phyloP scores from a whole-genome alignment of 2,888 invertebrate genomes.

The Caradrina clavipalpis region DNA sequence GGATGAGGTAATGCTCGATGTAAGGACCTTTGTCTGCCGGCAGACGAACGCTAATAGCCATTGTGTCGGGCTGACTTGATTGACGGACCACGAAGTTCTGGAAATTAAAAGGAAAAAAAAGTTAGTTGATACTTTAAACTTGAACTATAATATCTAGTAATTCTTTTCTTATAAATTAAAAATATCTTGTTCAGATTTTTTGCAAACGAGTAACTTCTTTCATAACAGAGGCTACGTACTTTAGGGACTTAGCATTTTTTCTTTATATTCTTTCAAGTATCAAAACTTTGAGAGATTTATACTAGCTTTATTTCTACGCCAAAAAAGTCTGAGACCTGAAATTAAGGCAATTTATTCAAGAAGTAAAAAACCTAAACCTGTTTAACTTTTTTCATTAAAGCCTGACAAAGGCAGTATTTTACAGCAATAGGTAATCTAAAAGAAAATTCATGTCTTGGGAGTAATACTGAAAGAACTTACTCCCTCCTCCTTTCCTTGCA shows the following conservation, averaged over 20 bases:
- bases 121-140: neutral
- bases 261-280: slow-evolving; percentile 6
- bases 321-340: slow-evolving; percentile 1
- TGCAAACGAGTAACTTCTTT: neutral
- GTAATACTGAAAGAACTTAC: slow-evolving; percentile 86
- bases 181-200: neutral
- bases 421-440: neutral
- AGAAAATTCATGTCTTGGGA: neutral
- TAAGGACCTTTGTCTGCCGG: slow-evolving; percentile 97
- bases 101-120: slow-evolving; percentile 61
- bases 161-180: neutral
- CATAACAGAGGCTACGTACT: neutral
- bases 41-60: slow-evolving; percentile 98
- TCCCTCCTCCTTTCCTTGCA: slow-evolving; percentile 98
- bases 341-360: slow-evolving; percentile 18
- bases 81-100: slow-evolving; percentile 98
- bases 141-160: neutral
- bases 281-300: neutral
- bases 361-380: neutral
- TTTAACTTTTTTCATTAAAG: slow-evolving; percentile 38
- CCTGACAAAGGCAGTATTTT: neutral
- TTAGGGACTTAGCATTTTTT: neutral
- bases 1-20: slow-evolving; percentile 99
- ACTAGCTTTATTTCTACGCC: neutral
- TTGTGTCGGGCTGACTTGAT: slow-evolving; percentile 97